phyloP scores from a whole-genome alignment of 1,140 invertebrate genomes.

The Mizuhopecten yessoensis region DNA sequence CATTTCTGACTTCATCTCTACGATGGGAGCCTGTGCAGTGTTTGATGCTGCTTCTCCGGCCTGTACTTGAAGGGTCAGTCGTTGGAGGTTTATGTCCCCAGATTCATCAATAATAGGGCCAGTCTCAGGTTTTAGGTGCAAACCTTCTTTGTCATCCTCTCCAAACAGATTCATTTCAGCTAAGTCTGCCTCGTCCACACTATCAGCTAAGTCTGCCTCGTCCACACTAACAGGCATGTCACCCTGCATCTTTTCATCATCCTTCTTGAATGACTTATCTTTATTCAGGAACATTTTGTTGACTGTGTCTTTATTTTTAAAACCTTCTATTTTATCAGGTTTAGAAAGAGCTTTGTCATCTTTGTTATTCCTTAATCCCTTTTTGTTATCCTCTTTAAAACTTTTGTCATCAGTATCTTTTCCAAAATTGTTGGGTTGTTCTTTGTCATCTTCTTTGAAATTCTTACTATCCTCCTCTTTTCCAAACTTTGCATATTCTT shows the following conservation, averaged over 20 bases:
- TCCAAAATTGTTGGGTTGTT: neutral
- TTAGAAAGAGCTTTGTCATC: too few species aligned
- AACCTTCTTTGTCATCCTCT: constrained; percentile 10
- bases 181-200: neutral
- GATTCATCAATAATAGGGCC: constrained; percentile 26
- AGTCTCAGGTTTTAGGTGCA: neutral
- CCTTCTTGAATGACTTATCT: neutral
- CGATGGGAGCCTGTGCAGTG: neutral
- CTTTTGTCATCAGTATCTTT: neutral
- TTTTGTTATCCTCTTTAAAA: neutral
- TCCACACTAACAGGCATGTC: neutral
- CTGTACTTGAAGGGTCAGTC: neutral
- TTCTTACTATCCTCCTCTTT: neutral
- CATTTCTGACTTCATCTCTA: constrained; percentile 34
- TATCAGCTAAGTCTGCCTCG: too few species aligned
- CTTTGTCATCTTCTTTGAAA: neutral
- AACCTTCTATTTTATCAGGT: too few species aligned
- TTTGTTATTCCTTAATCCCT: neutral
- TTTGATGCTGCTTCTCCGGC: constrained; percentile 2
- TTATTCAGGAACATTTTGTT: neutral
- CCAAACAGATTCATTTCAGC: neutral
- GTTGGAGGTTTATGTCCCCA: neutral
- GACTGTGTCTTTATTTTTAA: too few species aligned
- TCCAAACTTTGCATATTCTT: constrained; percentile 1
- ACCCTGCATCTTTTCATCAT: constrained; percentile 23